Percentiles rank a stretch among this genome's conserved stretches.
Evolutionary conservation across 2,113 vertebrate genomes (phyloP).

Genomic region (Thalassoma bifasciatum): DNA sequence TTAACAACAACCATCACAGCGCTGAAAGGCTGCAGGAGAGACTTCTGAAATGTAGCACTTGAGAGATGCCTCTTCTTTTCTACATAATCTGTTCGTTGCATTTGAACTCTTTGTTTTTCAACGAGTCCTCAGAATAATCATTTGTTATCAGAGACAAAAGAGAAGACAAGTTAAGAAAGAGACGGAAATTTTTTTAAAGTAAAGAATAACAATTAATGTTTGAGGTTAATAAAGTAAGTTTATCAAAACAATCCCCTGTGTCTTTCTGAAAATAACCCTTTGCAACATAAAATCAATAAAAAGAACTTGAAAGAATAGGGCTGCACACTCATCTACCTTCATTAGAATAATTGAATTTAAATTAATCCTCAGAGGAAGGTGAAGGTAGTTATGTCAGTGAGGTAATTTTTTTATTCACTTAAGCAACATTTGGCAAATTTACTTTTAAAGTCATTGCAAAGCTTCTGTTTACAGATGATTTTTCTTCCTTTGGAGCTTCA

Average conservation of each 20-base stretch:
- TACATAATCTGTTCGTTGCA: slow-evolving; percentile 23
- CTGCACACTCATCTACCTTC: not conserved
- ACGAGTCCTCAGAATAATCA: slow-evolving; percentile 47
- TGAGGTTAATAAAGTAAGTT: slow-evolving; percentile 43
- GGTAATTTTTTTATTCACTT: not conserved
- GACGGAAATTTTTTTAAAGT: slow-evolving; percentile 29
- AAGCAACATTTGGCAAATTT: not conserved
- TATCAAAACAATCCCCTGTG: slow-evolving; percentile 6
- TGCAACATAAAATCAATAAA: slow-evolving; percentile 6
- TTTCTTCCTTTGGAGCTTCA: too few relatives aligned
- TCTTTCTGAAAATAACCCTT: slow-evolving; percentile 29
- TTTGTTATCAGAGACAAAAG: not conserved
- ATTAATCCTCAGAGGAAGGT: not conserved
- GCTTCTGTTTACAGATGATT: too few relatives aligned
- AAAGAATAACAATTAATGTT: slow-evolving; percentile 23
- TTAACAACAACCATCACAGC: slow-evolving; percentile 53
- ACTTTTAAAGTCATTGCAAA: too few relatives aligned
- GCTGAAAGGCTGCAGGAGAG: slow-evolving; percentile 30
- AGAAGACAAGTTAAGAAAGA: slow-evolving; percentile 5
- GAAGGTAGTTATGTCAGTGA: not conserved
- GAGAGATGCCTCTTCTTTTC: slow-evolving; percentile 36
- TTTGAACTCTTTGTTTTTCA: slow-evolving; percentile 17
- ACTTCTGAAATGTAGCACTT: slow-evolving; percentile 40
- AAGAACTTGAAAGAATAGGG: not conserved
- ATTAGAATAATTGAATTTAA: not conserved